phyloP scores from a whole-genome alignment of 2,797 vertebrate species.

The Lacerta agilis region DNA sequence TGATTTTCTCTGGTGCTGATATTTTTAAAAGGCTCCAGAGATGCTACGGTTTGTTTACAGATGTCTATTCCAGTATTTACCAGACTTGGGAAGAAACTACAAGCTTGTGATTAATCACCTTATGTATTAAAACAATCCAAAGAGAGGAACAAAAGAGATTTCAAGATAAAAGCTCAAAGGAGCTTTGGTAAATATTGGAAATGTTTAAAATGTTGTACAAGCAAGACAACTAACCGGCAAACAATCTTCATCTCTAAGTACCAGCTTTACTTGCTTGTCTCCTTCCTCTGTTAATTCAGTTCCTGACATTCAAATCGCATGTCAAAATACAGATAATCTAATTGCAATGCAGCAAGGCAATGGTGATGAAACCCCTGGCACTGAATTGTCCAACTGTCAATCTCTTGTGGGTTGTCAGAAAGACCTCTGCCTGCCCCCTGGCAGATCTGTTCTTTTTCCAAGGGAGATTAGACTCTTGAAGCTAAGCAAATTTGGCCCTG shows the following conservation, averaged over 20 bases:
- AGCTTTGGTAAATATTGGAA: not conserved
- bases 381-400: too few relatives aligned
- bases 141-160: not conserved
- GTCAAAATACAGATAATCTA: too few relatives aligned
- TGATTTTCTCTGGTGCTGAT: not conserved
- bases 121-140: not conserved
- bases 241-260: not conserved
- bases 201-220: not conserved
- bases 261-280: too few relatives aligned
- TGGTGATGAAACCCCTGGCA: too few relatives aligned
- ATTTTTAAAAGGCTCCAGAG: not conserved
- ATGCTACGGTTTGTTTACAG: not conserved
- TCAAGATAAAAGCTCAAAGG: not conserved
- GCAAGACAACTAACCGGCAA: not conserved
- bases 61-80: not conserved
- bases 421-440: too few relatives aligned
- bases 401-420: too few relatives aligned
- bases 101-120: not conserved
- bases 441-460: too few relatives aligned
- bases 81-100: not conserved
- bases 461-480: too few relatives aligned
- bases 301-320: too few relatives aligned
- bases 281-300: too few relatives aligned
- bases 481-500: too few relatives aligned
- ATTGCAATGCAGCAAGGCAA: too few relatives aligned